Percentiles rank a stretch among this genome's conserved stretches.
These are phyloP conservation scores for Metopolophium dirhodum DNA, from an alignment of 1,140 invertebrate genomes.

Conservation along the genomic window DNA sequence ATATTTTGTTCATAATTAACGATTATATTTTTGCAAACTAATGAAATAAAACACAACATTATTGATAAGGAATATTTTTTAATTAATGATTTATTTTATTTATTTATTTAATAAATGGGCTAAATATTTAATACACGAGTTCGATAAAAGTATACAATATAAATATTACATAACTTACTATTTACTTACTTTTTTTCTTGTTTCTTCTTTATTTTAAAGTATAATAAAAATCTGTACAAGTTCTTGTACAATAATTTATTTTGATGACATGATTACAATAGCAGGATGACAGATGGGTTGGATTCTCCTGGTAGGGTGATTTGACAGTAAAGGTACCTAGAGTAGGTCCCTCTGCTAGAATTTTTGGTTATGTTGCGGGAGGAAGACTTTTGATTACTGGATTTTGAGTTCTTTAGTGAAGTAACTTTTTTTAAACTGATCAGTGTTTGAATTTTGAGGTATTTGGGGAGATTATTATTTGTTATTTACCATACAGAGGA, in stretches of 20 bases:
- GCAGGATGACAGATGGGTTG: neutral
- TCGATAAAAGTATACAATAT: neutral
- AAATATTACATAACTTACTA: neutral
- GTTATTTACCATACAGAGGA: no score
- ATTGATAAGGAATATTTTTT: neutral
- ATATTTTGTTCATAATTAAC: neutral
- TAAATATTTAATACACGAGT: neutral
- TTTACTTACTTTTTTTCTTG: neutral
- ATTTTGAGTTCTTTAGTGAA: neutral
- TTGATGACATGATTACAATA: neutral
- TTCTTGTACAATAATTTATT: neutral
- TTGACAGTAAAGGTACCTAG: no score
- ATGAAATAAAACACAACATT: neutral
- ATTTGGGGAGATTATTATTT: neutral
- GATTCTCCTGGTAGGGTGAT: neutral
- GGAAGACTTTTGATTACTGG: neutral
- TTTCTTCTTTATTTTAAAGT: neutral
- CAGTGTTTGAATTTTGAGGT: neutral
- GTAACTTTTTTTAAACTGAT: neutral
- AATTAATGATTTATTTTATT: neutral
- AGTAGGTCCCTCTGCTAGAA: neutral
- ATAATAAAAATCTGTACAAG: neutral
- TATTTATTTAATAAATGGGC: neutral
- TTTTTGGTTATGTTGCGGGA: neutral
- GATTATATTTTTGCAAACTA: neutral